Base-by-base conservation (phyloP, 2,888 invertebrate genomes). In the Helicoverpa assulta region DNA sequence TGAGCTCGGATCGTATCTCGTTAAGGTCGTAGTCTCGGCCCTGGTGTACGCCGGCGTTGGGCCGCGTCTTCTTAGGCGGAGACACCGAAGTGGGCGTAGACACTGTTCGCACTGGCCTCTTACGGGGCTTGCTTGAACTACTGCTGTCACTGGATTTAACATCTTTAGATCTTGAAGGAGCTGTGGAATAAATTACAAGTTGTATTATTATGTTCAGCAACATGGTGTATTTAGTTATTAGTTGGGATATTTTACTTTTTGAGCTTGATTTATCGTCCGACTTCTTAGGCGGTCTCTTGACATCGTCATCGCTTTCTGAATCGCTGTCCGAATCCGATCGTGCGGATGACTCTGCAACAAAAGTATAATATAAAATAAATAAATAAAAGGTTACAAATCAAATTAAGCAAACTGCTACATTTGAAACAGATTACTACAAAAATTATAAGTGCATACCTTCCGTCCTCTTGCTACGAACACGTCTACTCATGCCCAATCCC, bases 1-100 rank as follows among this genome's bases (percentile, higher is more conserved):
- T 98, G 4, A 98, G 92, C 88, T 98, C 98, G 0, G 98, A 98
- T 79, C 98, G 96, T 69, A 98, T 98, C 93, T 98, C 98, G 91
- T 98, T 98, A 29, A 98, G 95, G 92, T 98, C 98, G 88, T 98
- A 98, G 86, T 98, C 98, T 5, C 98, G 96, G 1, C 95, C 95
- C 74, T 92, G 93, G 71, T 92, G 93, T 2, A 84, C 81, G 12
- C 89, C 75, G 10, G 87, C 75, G 62, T 81, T 88, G 8, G 91
- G 85, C 0, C 95, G 91, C 0, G 89, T 85, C 81, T 93, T 94
- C 80, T 95, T 95, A 4, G 93, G 86, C 0, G 94, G 94, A 0
- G 94, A 93, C 0, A 89, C 87, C 26, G 89, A 86, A 0, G 91
- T 87, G 2, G 94, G 91, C 0, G 93, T 92, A 0, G 94, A 92